These are phyloP conservation scores for Biston stratarius DNA, from an alignment of 2,888 invertebrate genomes.

Conservation along the genomic window DNA sequence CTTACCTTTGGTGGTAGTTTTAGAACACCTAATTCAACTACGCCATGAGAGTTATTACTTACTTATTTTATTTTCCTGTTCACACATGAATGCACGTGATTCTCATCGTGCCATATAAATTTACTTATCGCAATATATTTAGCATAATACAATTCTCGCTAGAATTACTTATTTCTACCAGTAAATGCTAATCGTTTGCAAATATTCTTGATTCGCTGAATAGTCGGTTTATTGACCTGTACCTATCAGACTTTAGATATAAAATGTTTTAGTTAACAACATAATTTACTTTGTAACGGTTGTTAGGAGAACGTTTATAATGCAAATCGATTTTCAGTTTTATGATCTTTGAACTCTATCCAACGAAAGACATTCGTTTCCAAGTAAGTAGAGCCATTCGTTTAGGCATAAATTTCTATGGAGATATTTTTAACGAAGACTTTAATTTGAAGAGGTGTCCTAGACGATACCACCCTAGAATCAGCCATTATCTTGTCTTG, in stretches of 20 bases:
- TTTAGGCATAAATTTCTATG: too few species aligned
- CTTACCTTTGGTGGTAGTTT: too few species aligned
- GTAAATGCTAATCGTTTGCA: conserved; percentile 4
- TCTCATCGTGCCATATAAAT: not conserved
- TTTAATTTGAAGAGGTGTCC: too few species aligned
- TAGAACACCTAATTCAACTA: too few species aligned
- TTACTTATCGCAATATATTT: not conserved
- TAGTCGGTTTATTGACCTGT: conserved; percentile 9
- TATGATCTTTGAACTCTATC: not conserved
- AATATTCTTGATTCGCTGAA: conserved; percentile 9
- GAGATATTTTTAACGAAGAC: too few species aligned
- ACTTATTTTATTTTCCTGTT: not conserved
- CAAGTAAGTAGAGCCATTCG: not conserved
- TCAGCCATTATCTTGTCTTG: too few species aligned
- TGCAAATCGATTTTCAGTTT: not conserved
- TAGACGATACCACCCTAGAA: too few species aligned
- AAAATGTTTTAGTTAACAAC: conserved; percentile 10
- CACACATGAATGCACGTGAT: conserved; percentile 39
- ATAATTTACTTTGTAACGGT: conserved; percentile 1
- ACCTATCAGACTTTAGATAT: conserved; percentile 7
- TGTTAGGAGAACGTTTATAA: not conserved
- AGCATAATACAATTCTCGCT: conserved; percentile 1
- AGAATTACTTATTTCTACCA: conserved; percentile 3
- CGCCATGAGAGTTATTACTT: too few species aligned
- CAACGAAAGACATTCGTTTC: not conserved